A percentile compares a stretch with the other conserved stretches of the same genome.
These are phyloP conservation scores for Pseudomugil gertrudae DNA, from an alignment of 2,797 vertebrate genomes.

Conservation along the genomic window DNA sequence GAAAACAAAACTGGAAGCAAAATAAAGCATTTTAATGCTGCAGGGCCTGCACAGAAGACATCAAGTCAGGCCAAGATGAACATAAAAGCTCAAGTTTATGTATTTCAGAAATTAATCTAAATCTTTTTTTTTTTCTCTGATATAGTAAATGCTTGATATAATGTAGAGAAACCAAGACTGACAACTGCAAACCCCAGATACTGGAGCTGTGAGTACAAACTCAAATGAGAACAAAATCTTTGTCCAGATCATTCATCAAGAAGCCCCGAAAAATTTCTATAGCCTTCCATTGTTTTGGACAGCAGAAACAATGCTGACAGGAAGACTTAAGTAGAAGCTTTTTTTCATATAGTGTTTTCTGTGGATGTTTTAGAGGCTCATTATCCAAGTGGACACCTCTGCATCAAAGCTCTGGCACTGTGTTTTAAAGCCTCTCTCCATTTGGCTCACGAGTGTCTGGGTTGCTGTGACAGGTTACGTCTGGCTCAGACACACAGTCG, in stretches of 20 bases:
- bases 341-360: constrained; percentile 1
- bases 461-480: constrained; percentile 52
- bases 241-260: constrained; percentile 7
- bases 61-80: constrained; percentile 22
- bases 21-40: constrained; percentile 42
- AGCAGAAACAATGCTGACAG: constrained; percentile 8
- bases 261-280: constrained; percentile 4
- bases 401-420: constrained; percentile 54
- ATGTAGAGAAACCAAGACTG: too few species aligned
- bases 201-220: not conserved
- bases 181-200: not conserved
- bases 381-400: constrained; percentile 45
- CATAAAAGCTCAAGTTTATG: constrained; percentile 2
- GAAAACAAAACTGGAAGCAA: constrained; percentile 32
- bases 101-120: not conserved
- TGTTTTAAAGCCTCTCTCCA: constrained; percentile 62
- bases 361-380: constrained; percentile 7
- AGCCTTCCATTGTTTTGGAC: not conserved
- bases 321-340: constrained; percentile 8
- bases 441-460: constrained; percentile 58
- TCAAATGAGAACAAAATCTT: not conserved
- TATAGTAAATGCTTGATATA: too few species aligned
- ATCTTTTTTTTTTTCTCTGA: not conserved
- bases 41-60: constrained; percentile 25
- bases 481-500: constrained; percentile 37